Evolutionary conservation across 1,140 invertebrate genomes (phyloP), one percentile per base, ranked within the genome.

Genomic region (Halesus radiatus): DNA sequence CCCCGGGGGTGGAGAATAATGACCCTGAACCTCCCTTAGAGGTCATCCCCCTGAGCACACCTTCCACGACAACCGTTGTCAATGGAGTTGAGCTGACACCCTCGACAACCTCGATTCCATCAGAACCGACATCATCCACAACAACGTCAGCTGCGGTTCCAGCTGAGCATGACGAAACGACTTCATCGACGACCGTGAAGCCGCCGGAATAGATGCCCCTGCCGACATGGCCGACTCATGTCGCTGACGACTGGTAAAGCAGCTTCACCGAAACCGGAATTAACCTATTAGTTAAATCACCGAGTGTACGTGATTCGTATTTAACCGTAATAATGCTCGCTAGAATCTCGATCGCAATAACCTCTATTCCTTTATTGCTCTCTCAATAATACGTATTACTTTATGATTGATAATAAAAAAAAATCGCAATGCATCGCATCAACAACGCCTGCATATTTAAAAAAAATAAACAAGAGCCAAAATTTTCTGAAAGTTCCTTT

Each of bases 31-130:
- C 68, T 20, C 80, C 80, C 7, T 45, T 81, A 53, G 80, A 77
- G 26, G 80, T 81, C 20, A 77, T 81, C 3, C 77, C 74, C 3
- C 66, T 76, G 15, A 70, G 66, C 10, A 72, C 26, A 32, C 75
- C 75, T 22, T 77, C 75, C 3, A 77, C 75, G 3, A 72, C 64
- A n/a, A 79, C 77, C 1, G 53, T 74, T 15, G 22, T 62, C 13
- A 53, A 56, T 23, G 18, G 10, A 26, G n/a, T 37, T 0, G 62
- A 52, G 1, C 45, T 64, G 22, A 73, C 64, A 3, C 8, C 54
- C 0, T 78, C 76, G 15, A 56, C 80, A 22, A 75, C 81, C 15
- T 29, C 20, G 6, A 26, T 18, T 50, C 53, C 73, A 5, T 16
- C 16, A n/a, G 29, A 37, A 3, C 37, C n/a, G 29, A 37, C 66